Conservation (phyloP, 1,140 invertebrate genomes). For the Sesamia nonagrioides region DNA sequence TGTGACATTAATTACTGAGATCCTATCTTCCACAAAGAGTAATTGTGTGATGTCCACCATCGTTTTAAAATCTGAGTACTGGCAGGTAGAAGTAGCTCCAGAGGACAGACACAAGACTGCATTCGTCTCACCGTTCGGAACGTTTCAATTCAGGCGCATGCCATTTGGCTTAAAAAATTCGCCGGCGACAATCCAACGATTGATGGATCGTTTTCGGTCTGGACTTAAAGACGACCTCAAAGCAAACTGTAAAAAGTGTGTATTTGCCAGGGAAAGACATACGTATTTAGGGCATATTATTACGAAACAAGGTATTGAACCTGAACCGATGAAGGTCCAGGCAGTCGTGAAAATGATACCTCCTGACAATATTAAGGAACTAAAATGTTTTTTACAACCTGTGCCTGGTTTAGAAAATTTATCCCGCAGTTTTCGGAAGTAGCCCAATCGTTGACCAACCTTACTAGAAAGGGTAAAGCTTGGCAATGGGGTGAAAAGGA, state of each 20-base stretch:
- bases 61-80: conserved; percentile 36
- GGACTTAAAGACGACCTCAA: not conserved
- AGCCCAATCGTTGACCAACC: conserved; percentile 42
- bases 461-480: conserved; percentile 40
- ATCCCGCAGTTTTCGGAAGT: conserved; percentile 52
- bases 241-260: no score
- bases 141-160: not conserved
- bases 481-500: conserved; percentile 46
- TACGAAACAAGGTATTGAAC: not conserved
- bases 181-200: not conserved
- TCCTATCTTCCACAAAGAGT: not conserved
- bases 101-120: conserved; percentile 40
- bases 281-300: conserved; percentile 51
- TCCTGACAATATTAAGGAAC: conserved; percentile 48
- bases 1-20: conserved; percentile 79
- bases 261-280: conserved; percentile 24
- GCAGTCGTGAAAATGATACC: conserved; percentile 43
- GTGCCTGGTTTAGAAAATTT: conserved; percentile 58
- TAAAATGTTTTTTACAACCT: conserved; percentile 57
- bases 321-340: conserved; percentile 36
- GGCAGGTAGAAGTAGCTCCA: conserved; percentile 24
- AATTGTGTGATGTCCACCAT: conserved; percentile 44
- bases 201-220: not conserved
- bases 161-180: not conserved
- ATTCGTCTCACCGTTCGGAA: not conserved